These are phyloP conservation scores for Oreotragus oreotragus DNA, from an alignment of 2,113 vertebrate genomes.

Conservation along the genomic window DNA sequence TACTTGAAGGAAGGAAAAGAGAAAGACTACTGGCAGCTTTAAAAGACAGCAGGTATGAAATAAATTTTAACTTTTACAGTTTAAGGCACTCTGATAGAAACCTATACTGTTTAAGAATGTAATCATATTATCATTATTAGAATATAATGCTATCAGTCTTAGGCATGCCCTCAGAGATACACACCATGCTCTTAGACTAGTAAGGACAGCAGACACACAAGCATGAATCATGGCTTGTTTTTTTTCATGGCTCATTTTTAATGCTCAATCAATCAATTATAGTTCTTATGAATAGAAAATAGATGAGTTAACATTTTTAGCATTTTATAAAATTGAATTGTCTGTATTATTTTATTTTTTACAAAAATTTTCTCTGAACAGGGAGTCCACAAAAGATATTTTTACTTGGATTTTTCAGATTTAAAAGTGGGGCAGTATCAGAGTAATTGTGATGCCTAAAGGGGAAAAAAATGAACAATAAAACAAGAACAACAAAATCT, in stretches of 20 bases:
- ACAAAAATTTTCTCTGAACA: not conserved
- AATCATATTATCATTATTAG: not conserved
- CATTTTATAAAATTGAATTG: slow-evolving; percentile 9
- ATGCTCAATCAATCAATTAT: not conserved
- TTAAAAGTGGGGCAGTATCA: slow-evolving; percentile 7
- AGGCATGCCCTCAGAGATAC: not conserved
- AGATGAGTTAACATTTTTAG: not conserved
- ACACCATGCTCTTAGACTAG: not conserved
- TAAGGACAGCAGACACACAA: not conserved
- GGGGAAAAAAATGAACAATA: not conserved
- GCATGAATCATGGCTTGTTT: not conserved
- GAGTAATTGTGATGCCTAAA: not conserved
- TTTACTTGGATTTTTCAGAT: not conserved
- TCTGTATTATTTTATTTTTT: slow-evolving; percentile 2
- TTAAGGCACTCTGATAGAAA: slow-evolving; percentile 25
- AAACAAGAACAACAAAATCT: not conserved
- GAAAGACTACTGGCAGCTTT: not conserved
- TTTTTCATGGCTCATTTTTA: not conserved
- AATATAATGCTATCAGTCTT: slow-evolving; percentile 3
- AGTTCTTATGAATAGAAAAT: not conserved
- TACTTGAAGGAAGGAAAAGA: not conserved
- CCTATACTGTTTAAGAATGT: not conserved
- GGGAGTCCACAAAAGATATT: not conserved
- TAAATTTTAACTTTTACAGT: not conserved
- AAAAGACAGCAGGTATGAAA: not conserved